Evolutionary conservation across 2,113 vertebrate genomes (phyloP).

Genomic region (Epinephelus lanceolatus): DNA sequence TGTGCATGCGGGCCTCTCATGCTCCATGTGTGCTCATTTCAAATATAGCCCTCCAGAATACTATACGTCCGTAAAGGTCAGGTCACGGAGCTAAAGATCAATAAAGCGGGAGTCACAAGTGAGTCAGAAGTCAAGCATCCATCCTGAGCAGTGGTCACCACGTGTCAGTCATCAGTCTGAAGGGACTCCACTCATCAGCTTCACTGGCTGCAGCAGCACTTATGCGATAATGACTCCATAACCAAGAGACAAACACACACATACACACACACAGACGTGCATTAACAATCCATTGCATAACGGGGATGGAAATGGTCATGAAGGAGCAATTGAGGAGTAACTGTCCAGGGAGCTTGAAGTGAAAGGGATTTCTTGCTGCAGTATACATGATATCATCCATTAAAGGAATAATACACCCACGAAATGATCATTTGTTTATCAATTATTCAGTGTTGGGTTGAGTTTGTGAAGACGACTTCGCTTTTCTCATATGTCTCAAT

Average conservation of each 20-base stretch:
- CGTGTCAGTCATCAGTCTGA: slow-evolving; percentile 52
- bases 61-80: slow-evolving; percentile 17
- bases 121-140: slow-evolving; percentile 44
- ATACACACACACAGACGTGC: not conserved
- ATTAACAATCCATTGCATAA: slow-evolving; percentile 46
- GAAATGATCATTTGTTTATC: too few relatives aligned
- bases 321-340: slow-evolving; percentile 26
- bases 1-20: not conserved
- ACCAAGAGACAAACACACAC: slow-evolving; percentile 20
- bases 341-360: not conserved
- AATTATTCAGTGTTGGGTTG: too few relatives aligned
- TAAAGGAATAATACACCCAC: not conserved
- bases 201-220: slow-evolving; percentile 32
- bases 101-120: slow-evolving; percentile 26
- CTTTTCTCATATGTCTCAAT: too few relatives aligned
- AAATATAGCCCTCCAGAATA: slow-evolving; percentile 24
- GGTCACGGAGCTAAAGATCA: slow-evolving; percentile 23
- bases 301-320: slow-evolving; percentile 11
- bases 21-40: not conserved
- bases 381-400: slow-evolving; percentile 15
- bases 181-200: slow-evolving; percentile 29
- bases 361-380: slow-evolving; percentile 24
- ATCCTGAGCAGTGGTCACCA: slow-evolving; percentile 33
- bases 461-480: too few relatives aligned
- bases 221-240: slow-evolving; percentile 28